Conservation (phyloP, 2,888 invertebrate genomes). For the Epirrhoe alternata region DNA sequence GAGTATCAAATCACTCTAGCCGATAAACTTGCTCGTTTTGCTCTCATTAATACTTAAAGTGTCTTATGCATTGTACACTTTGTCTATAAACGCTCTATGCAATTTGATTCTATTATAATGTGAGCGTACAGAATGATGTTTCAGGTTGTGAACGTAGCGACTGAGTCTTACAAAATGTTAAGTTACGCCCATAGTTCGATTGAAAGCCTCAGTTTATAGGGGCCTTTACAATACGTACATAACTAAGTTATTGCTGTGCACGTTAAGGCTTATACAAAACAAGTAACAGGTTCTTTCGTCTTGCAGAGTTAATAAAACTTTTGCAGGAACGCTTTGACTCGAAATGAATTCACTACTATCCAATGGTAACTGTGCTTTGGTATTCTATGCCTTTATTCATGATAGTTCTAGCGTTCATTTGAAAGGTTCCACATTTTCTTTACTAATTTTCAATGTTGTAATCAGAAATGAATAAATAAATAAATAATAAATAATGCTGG, state of each 20-base stretch:
- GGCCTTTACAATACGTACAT: neutral
- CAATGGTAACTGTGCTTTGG: neutral
- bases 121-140: neutral
- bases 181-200: neutral
- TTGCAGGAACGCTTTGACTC: neutral
- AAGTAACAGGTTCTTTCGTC: neutral
- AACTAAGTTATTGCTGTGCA: neutral
- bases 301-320: neutral
- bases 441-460: neutral
- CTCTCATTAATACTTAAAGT: conserved; percentile 2
- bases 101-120: neutral
- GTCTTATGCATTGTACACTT: neutral
- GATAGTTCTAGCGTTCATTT: neutral
- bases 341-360: neutral
- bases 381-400: neutral
- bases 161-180: neutral
- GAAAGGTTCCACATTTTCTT: neutral
- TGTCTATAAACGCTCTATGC: neutral
- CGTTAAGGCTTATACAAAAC: neutral
- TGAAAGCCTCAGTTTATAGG: neutral
- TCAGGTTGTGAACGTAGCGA: neutral
- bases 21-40: conserved; percentile 5
- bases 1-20: conserved; percentile 12
- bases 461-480: too few relatives aligned
- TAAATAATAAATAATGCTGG: too few relatives aligned